A percentile compares a stretch with the other conserved stretches of the same genome.
Conservation (phyloP, 1,140 invertebrate genomes). For the Drosophila truncata region DNA sequence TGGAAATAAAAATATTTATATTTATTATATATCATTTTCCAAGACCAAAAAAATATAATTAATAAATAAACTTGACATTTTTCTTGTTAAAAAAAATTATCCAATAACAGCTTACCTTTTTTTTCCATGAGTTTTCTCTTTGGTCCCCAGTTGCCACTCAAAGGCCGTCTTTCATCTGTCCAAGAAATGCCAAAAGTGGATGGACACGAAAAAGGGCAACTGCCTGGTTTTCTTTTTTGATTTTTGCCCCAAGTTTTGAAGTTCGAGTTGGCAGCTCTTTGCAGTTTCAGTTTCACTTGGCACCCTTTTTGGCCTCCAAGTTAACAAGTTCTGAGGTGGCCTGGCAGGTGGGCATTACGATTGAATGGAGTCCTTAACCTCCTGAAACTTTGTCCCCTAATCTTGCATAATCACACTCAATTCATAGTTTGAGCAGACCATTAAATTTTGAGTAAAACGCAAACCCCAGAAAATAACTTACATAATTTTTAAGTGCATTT, state of each 20-base stretch:
- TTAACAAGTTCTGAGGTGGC: background rate
- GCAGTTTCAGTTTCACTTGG: constrained; percentile 2
- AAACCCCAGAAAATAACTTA: background rate
- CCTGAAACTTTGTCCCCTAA: constrained; percentile 2
- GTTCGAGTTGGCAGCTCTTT: background rate
- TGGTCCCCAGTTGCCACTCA: constrained; percentile 18
- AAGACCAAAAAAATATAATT: no score
- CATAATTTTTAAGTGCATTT: constrained; percentile 35
- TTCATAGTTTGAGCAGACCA: constrained; percentile 40
- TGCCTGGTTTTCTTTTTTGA: constrained; percentile 2
- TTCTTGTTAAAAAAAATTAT: no score
- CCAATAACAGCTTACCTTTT: background rate
- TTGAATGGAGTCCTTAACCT: constrained; percentile 14
- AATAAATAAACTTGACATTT: no score
- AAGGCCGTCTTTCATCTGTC: constrained; percentile 11
- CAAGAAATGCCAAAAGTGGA: constrained; percentile 8
- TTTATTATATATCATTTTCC: no score
- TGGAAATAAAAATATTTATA: no score
- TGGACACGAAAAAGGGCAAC: constrained; percentile 1
- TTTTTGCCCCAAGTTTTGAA: constrained; percentile 13
- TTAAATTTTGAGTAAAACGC: constrained; percentile 24
- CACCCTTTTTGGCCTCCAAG: background rate
- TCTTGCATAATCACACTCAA: constrained; percentile 18
- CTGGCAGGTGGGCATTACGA: constrained; percentile 25
- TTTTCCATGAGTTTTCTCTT: background rate